Evolutionary conservation across 2,888 invertebrate species (phyloP), one percentile per base, ranked within the genome.

Genomic region (Andrena marginata): DNA sequence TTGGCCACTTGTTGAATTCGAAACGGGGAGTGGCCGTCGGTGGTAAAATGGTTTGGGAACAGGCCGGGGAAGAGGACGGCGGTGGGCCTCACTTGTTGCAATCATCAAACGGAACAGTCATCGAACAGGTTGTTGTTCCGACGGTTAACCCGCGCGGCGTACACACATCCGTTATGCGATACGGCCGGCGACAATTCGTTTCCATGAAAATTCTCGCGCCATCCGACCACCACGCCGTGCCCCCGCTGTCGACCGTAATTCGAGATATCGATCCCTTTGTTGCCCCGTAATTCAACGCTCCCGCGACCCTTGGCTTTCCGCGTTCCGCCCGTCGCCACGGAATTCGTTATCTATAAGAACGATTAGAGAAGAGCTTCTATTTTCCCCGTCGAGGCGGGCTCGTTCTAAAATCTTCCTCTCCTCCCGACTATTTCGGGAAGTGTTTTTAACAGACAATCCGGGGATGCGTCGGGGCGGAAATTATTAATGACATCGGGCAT

Each of bases 31-130:
- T 90, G 86, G 90, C 84, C 85, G 90, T 86, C 83, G 90, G 90
- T 85, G 84, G 87, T 89, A 89, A 90, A 89, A 87, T 89, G 89
- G 89, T 89, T 89, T 85, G 85, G 80, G 85, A 85, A 80, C 84
- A 72, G 82, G 71, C 65, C 77, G 84, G 89, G 82, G 87, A 86
- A 84, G 80, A 80, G 80, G 69, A 77, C 84, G 81, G 78, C 67
- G 85, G 89, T 86, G 90, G 87, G 82, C 86, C 90, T 90, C 92
- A 93, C 92, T 93, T 93, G 93, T 93, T 93, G 93, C 93, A 92
- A 93, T 93, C 92, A 93, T 93, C 92, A 93, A 93, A 92, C 89
- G 91, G 89, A 91, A 92, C 90, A 93, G 92, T 93, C 93, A 93
- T 93, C 92, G 92, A 93, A 92, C 92, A 93, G 92, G 92, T 93